These are phyloP conservation scores for Petrophora chlorosata DNA, from an alignment of 2,888 invertebrate species.

Conservation along the genomic window DNA sequence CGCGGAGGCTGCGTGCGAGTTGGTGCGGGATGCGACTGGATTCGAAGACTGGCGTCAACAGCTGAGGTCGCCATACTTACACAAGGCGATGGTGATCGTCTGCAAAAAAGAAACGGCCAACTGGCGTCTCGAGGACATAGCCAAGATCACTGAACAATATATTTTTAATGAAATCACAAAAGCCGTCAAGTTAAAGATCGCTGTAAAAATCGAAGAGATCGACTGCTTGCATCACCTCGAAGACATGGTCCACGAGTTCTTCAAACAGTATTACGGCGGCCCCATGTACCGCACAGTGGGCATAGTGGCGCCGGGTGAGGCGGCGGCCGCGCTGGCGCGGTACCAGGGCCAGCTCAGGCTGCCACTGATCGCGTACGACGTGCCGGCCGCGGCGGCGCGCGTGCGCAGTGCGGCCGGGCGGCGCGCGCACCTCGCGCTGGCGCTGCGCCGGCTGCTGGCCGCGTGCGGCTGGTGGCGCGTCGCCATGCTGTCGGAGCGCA, in stretches of 20 bases:
- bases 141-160: neutral
- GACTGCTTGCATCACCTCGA: neutral
- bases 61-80: neutral
- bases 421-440: slow-evolving; percentile 15
- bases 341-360: slow-evolving; percentile 12
- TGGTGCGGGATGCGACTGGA: neutral
- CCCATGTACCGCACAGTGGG: slow-evolving; percentile 6
- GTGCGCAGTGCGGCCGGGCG: slow-evolving; percentile 3
- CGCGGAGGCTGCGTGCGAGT: slow-evolving; percentile 4
- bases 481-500: slow-evolving; percentile 17
- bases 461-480: slow-evolving; percentile 33
- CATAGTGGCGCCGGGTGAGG: slow-evolving; percentile 29
- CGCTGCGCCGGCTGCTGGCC: slow-evolving; percentile 26
- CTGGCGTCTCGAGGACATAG: neutral
- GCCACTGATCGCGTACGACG: slow-evolving; percentile 34
- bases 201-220: neutral
- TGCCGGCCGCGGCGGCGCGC: slow-evolving; percentile 15
- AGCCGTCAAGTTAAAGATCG: neutral
- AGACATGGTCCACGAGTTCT: neutral
- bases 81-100: neutral
- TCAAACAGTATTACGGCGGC: neutral
- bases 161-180: neutral
- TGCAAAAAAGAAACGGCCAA: neutral
- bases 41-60: neutral
- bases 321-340: slow-evolving; percentile 17